These are phyloP conservation scores for Willowsia nigromaculata DNA, from an alignment of 2,888 invertebrate species.

Conservation along the genomic window DNA sequence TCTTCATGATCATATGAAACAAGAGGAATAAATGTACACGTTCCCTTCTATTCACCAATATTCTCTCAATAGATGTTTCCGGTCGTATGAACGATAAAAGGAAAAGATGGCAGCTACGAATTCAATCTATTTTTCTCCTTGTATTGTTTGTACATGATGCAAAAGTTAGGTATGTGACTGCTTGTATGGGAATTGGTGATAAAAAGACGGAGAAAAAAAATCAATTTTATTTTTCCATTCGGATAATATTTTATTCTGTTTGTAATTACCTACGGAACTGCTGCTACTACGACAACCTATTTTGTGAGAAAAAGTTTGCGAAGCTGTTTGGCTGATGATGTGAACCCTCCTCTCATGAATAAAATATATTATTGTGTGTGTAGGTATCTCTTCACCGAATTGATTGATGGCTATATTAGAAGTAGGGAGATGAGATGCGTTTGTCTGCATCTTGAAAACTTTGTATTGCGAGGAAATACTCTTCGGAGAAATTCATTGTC, in stretches of 20 bases:
- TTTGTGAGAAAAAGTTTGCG: background rate
- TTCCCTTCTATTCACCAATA: background rate
- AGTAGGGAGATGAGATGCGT: background rate
- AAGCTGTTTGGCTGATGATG: background rate
- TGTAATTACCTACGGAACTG: constrained; percentile 1
- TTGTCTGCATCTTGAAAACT: background rate
- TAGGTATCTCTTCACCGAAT: background rate
- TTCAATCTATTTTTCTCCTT: background rate
- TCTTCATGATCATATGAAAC: background rate
- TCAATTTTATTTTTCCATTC: background rate
- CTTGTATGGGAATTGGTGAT: background rate
- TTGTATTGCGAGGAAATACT: background rate
- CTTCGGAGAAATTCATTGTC: constrained; percentile 55
- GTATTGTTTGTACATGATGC: background rate
- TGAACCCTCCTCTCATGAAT: background rate
- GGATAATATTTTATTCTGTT: background rate
- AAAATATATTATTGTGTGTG: background rate
- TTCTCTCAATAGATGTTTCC: constrained; percentile 42
- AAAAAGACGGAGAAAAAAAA: too few species aligned
- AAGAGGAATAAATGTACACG: background rate
- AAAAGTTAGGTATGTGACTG: background rate
- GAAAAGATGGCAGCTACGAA: background rate
- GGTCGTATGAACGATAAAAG: constrained; percentile 28
- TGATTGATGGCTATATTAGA: background rate
- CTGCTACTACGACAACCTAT: background rate